Evolutionary conservation across 2,113 vertebrate species (phyloP).

Genomic region (Myrmophylax atrothorax): DNA sequence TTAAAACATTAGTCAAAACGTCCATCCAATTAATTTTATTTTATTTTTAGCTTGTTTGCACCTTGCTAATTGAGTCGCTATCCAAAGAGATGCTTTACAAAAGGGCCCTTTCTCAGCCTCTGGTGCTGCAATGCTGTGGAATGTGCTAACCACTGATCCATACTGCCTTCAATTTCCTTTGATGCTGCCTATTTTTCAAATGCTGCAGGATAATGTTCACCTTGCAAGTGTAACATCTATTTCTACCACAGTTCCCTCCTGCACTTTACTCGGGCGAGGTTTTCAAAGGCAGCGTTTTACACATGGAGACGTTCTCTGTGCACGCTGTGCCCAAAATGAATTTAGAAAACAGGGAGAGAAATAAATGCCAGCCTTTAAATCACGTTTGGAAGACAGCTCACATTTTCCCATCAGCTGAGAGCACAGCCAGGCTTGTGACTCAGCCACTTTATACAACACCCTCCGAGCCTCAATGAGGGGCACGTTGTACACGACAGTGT

Average conservation of each 20-base stretch:
- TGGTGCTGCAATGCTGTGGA: background rate
- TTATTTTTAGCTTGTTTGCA: background rate
- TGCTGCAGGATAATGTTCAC: background rate
- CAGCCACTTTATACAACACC: background rate
- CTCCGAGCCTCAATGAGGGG: background rate
- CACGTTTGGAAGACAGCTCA: background rate
- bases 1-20: background rate
- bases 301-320: fast-evolving
- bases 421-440: background rate
- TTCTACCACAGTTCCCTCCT: background rate
- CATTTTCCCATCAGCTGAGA: background rate
- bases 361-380: background rate
- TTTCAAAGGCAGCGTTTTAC: background rate
- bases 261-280: background rate
- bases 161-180: constrained; percentile 15
- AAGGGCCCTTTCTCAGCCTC: background rate
- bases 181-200: background rate
- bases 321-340: background rate
- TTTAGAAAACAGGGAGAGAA: background rate
- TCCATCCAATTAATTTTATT: background rate
- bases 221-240: background rate
- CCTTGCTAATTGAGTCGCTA: background rate
- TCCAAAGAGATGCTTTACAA: background rate
- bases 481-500: background rate
- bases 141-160: background rate